Conservation (phyloP, 1,140 invertebrate genomes). For the Samia ricini region DNA sequence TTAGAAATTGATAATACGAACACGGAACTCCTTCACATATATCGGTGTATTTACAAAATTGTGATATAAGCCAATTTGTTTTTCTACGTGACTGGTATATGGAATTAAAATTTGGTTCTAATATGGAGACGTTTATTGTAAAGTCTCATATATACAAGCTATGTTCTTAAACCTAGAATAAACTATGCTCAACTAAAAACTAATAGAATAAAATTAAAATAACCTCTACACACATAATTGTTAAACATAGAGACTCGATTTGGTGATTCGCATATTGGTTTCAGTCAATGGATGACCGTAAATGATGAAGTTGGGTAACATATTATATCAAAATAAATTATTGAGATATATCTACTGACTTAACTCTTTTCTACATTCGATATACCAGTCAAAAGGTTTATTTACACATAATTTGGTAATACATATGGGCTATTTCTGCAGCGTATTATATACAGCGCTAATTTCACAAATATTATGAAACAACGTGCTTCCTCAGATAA, state of each 20-base stretch:
- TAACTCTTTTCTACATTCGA: neutral
- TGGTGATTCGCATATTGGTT: too few relatives aligned
- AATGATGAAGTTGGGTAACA: too few relatives aligned
- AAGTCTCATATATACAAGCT: too few relatives aligned
- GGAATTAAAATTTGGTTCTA: neutral
- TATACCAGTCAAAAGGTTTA: neutral
- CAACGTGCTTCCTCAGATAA: neutral
- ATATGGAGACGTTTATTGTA: slow-evolving; percentile 8
- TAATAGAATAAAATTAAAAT: too few relatives aligned
- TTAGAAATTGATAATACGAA: too few relatives aligned
- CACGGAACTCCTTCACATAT: neutral
- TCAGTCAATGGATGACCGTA: too few relatives aligned
- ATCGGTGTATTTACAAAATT: neutral
- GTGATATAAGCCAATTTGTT: neutral
- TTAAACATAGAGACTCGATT: too few relatives aligned
- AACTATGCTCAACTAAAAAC: too few relatives aligned
- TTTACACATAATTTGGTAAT: neutral
- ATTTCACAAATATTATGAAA: neutral
- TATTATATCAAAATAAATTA: too few relatives aligned
- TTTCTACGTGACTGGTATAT: neutral
- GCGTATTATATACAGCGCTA: slow-evolving; percentile 45
- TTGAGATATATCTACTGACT: neutral
- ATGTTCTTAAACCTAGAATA: too few relatives aligned
- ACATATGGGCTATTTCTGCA: slow-evolving; percentile 41
- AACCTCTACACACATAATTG: too few relatives aligned